These are phyloP conservation scores for Adelges cooleyi DNA, from an alignment of 1,140 invertebrate genomes.

Conservation along the genomic window DNA sequence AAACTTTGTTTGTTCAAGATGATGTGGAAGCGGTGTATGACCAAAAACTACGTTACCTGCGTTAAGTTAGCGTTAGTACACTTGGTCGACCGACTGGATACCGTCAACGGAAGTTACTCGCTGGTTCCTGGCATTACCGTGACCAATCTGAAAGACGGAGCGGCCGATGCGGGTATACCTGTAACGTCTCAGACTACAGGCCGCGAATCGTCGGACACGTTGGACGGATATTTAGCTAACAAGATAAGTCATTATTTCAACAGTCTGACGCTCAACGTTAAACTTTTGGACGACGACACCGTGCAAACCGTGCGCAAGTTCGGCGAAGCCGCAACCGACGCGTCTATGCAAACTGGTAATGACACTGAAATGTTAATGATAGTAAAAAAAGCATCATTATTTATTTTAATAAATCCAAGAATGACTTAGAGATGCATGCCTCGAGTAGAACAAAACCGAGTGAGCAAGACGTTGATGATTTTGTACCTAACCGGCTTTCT, in stretches of 20 bases:
- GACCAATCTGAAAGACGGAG: not conserved
- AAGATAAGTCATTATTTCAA: constrained; percentile 59
- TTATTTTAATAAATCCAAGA: no score
- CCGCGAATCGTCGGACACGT: constrained; percentile 53
- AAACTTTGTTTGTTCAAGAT: no score
- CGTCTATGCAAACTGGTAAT: constrained; percentile 1
- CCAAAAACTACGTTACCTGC: constrained; percentile 59
- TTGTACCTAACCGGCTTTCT: no score
- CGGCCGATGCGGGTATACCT: not conserved
- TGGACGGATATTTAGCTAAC: constrained; percentile 60
- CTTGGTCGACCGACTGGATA: constrained; percentile 56
- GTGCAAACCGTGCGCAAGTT: constrained; percentile 44
- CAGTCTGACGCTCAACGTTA: constrained; percentile 58
- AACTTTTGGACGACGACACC: constrained; percentile 52
- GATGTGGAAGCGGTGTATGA: constrained; percentile 42
- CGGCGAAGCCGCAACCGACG: constrained; percentile 36
- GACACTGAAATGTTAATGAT: no score
- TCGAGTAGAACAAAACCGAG: no score
- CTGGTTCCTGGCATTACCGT: constrained; percentile 43
- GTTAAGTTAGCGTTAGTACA: constrained; percentile 67
- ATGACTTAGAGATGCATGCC: no score
- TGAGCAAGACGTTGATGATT: no score
- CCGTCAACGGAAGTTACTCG: constrained; percentile 44
- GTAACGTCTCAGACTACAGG: not conserved
- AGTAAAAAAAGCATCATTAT: no score